Base-by-base conservation (phyloP, 2,797 vertebrate genomes). In the Arrhamphus sclerolepis region DNA sequence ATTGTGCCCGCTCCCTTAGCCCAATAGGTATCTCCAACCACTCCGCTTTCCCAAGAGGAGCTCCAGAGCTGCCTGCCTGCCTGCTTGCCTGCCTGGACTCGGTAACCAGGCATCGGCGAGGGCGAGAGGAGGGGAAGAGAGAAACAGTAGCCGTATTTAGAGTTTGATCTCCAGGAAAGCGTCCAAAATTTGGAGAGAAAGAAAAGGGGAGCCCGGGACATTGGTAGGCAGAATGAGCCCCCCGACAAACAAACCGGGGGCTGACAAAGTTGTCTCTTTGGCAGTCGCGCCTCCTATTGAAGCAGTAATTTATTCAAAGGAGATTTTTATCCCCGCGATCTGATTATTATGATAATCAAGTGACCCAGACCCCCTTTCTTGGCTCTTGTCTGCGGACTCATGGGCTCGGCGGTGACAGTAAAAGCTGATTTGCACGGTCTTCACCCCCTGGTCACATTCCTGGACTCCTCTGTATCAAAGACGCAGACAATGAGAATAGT, bases 391-490 rank as follows among this genome's bases (percentile, higher is more conserved):
- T 92, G 87, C 87, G 65, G 80, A 87, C 84, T 85, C 91, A n/a
- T 68, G 86, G 83, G 83, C 88, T 88, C 84, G 88, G 86, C 85
- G 83, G 83, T 88, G 90, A 92, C 91, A 90, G 89, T 91, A 88
- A 91, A 92, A 91, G 90, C 90, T 91, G 92, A 93, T 94, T 94
- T 93, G 89, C 93, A 94, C 92, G 92, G 86, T 92, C 85, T 86
- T 87, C 90, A 81, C 85, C 84, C 79, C 87, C 64, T 56, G 80
- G 77, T 83, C 90, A 84, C 91, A 93, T 94, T 94, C 92, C 92
- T 90, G 87, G 91, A 93, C 91, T 89, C 75, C 83, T 86, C 66
- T 75, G 84, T 62, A 87, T 89, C 84, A 89, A 87, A 91, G 85
- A 67, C 71, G 66, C 71, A 70, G 59, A 91, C 90, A 94, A 89